A percentile compares a stretch with the other conserved stretches of the same genome.
Conservation (phyloP, 2,113 vertebrate genomes). For the Cichladusa arquata region DNA sequence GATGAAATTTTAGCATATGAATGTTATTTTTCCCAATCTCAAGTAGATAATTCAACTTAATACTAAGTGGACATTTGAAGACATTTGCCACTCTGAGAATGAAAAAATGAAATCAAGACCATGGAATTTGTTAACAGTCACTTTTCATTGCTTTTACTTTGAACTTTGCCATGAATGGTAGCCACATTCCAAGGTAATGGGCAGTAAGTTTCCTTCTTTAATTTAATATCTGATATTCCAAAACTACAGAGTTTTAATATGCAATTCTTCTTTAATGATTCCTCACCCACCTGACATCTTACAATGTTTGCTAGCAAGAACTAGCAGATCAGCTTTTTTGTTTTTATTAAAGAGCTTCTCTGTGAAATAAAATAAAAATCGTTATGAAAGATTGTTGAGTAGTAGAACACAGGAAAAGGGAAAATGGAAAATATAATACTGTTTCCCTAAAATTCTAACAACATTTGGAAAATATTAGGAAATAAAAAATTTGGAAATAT, state of each 20-base stretch:
- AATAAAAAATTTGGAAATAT: slow-evolving; percentile 20
- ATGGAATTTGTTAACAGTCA: neutral
- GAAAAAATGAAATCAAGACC: neutral
- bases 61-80: neutral
- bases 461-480: slow-evolving; percentile 49
- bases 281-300: neutral
- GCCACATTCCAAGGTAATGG: neutral
- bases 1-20: neutral
- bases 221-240: neutral
- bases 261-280: neutral
- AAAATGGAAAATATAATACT: neutral
- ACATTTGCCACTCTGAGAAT: neutral
- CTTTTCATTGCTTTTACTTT: neutral
- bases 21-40: neutral
- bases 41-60: neutral
- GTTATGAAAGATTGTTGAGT: neutral
- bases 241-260: neutral
- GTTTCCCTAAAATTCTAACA: neutral
- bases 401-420: neutral
- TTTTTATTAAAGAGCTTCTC: neutral
- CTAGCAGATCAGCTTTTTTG: neutral
- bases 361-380: neutral
- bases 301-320: neutral
- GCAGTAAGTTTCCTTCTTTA: neutral
- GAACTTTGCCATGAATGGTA: neutral